Base-by-base conservation (phyloP, 2,888 invertebrate genomes). In the Automeris io region DNA sequence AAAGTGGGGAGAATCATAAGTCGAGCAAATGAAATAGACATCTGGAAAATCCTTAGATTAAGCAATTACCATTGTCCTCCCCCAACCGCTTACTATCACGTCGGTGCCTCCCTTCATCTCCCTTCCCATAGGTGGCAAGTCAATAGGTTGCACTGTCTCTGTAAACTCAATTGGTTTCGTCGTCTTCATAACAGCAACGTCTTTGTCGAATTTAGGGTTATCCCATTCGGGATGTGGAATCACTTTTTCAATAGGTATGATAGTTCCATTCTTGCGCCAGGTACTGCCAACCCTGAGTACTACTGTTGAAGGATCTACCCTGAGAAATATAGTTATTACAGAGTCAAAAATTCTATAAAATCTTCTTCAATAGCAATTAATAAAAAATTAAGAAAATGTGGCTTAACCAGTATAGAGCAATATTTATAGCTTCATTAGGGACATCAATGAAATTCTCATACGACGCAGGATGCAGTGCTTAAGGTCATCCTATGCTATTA, bases 271-370 rank as follows among this genome's bases (percentile, higher is more conserved):
- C 33, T 70, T 72, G 1, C 78, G 54, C 40, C 49, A 73, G 0
- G 73, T 60, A 25, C 87, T 88, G 1, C 89, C 89, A 6, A 83
- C 87, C 35, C 88, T 71, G 2, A 83, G 66, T 1, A 73, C 72
- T 4, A 88, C 76, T 1, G 72, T 74, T 2, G 53, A 46, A 11
- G 81, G 70, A 16, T 78, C 76, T 2, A 78, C 81, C 24, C 85
- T 85, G 56, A n/a, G n/a, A n/a, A n/a, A n/a, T n/a, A n/a, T n/a
- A n/a, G n/a, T n/a, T n/a, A n/a, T 26, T 12, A 3, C n/a, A n/a
- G n/a, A n/a, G n/a, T n/a, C n/a, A n/a, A n/a, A n/a, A n/a, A n/a
- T n/a, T n/a, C n/a, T n/a, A n/a, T n/a, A n/a, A n/a, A n/a, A n/a
- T n/a, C n/a, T n/a, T n/a, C n/a, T n/a, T n/a, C n/a, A n/a, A n/a